phyloP scores from a whole-genome alignment of 1,140 invertebrate genomes.

The Hormaphis cornu region DNA sequence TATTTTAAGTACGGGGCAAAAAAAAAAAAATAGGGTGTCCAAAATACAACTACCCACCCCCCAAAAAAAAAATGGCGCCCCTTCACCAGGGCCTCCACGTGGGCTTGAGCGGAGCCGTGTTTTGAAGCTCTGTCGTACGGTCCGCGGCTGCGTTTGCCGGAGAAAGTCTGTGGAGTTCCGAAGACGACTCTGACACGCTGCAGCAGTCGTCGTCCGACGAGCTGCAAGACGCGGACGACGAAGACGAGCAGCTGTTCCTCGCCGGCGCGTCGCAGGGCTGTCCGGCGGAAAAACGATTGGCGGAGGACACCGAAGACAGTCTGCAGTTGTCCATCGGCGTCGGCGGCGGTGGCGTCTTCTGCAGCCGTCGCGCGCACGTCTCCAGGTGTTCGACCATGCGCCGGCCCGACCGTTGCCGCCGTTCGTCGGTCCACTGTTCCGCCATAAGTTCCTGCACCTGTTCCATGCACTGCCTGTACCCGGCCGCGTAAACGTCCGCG shows the following conservation, averaged over 20 bases:
- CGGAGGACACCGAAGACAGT: too few relatives aligned
- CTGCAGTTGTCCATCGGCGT: not conserved
- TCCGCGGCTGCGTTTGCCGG: not conserved
- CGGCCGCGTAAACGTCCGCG: conserved; percentile 59
- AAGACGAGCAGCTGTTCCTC: too few relatives aligned
- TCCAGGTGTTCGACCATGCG: conserved; percentile 35
- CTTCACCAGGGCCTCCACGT: conserved; percentile 10
- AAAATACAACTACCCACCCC: too few relatives aligned
- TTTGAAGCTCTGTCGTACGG: not conserved
- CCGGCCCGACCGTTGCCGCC: not conserved
- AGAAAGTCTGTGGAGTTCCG: too few relatives aligned
- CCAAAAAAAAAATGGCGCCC: too few relatives aligned
- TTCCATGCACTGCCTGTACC: conserved; percentile 39
- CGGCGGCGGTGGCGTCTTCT: not conserved
- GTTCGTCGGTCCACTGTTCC: conserved; percentile 7
- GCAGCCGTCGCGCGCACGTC: not conserved
- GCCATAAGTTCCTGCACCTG: conserved; percentile 4
- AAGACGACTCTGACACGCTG: too few relatives aligned
- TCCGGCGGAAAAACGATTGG: too few relatives aligned
- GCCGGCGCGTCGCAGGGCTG: too few relatives aligned
- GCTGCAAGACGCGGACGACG: not conserved
- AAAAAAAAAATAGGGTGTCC: too few relatives aligned
- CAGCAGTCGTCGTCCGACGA: not conserved
- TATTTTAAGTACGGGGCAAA: too few relatives aligned
- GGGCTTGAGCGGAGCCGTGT: not conserved